Evolutionary conservation across 2,888 invertebrate species (phyloP).

Genomic region (Agrilus biguttatus): DNA sequence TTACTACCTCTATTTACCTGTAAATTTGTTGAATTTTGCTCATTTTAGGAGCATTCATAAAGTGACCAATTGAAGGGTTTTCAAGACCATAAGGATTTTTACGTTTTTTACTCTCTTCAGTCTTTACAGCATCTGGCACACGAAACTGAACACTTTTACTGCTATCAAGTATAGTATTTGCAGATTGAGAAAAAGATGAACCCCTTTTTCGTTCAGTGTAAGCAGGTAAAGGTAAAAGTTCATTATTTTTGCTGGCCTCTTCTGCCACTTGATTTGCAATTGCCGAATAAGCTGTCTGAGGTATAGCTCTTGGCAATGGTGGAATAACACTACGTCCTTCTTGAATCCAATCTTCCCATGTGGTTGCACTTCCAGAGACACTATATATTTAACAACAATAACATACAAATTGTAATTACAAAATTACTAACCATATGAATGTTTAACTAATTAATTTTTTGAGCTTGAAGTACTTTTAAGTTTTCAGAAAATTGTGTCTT

Average conservation of each 20-base stretch:
- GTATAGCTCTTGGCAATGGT: slow-evolving; percentile 66
- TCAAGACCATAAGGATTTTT: slow-evolving; percentile 22
- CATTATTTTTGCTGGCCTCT: slow-evolving; percentile 47
- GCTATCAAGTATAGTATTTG: slow-evolving; percentile 14
- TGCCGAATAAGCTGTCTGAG: slow-evolving; percentile 71
- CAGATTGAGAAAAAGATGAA: slow-evolving; percentile 12
- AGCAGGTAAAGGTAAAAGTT: slow-evolving; percentile 35
- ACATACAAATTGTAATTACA: not conserved
- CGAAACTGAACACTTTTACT: slow-evolving; percentile 21
- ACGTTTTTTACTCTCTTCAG: slow-evolving; percentile 26
- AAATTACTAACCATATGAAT: too few species aligned
- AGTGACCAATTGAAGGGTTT: slow-evolving; percentile 24
- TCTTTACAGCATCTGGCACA: slow-evolving; percentile 21
- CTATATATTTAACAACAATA: slow-evolving; percentile 24
- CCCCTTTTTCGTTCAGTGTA: slow-evolving; percentile 32
- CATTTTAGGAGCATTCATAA: slow-evolving; percentile 27
- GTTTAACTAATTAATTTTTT: too few species aligned
- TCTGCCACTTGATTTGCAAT: slow-evolving; percentile 69
- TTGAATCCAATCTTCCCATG: slow-evolving; percentile 62
- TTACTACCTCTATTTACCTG: slow-evolving; percentile 16
- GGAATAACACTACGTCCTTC: slow-evolving; percentile 78
- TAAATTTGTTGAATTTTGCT: slow-evolving; percentile 30
- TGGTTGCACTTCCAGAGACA: slow-evolving; percentile 51
- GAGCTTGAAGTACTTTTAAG: too few species aligned
- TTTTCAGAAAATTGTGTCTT: too few species aligned